These are phyloP conservation scores for Drosophila kanekoi DNA, from an alignment of 2,888 invertebrate genomes.

Conservation along the genomic window DNA sequence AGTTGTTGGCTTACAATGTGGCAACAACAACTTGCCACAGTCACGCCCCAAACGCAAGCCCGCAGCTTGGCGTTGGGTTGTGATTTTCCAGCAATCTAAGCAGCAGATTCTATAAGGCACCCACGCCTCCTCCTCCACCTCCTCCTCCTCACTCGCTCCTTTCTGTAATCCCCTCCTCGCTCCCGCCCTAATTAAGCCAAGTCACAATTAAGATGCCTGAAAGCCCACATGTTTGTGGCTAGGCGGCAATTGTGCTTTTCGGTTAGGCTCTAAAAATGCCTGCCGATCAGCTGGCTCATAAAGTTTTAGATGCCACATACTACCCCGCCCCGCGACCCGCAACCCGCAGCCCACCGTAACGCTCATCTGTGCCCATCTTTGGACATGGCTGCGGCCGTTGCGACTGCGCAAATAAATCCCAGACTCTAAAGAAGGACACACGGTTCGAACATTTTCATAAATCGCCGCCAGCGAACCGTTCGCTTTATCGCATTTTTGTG, in stretches of 20 bases:
- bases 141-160: no score
- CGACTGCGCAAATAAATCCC: constrained; percentile 65
- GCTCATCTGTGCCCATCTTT: constrained; percentile 51
- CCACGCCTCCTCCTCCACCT: background rate
- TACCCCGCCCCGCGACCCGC: no score
- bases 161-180: no score
- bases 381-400: constrained; percentile 26
- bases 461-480: constrained; percentile 49
- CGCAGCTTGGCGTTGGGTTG: constrained; percentile 37
- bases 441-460: constrained; percentile 71
- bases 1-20: constrained; percentile 57
- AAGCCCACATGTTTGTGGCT: constrained; percentile 53
- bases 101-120: constrained; percentile 7
- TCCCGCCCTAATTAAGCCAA: constrained; percentile 42
- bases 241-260: constrained; percentile 36
- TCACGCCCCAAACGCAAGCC: constrained; percentile 54
- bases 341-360: constrained; percentile 2
- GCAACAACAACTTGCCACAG: constrained; percentile 46
- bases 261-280: constrained; percentile 22
- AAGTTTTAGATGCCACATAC: constrained; percentile 54
- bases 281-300: constrained; percentile 70
- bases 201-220: constrained; percentile 55
- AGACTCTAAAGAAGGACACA: constrained; percentile 64
- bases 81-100: constrained; percentile 21
- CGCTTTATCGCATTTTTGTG: constrained; percentile 75